Conservation (phyloP, 2,797 vertebrate genomes). For the Crenichthys baileyi region DNA sequence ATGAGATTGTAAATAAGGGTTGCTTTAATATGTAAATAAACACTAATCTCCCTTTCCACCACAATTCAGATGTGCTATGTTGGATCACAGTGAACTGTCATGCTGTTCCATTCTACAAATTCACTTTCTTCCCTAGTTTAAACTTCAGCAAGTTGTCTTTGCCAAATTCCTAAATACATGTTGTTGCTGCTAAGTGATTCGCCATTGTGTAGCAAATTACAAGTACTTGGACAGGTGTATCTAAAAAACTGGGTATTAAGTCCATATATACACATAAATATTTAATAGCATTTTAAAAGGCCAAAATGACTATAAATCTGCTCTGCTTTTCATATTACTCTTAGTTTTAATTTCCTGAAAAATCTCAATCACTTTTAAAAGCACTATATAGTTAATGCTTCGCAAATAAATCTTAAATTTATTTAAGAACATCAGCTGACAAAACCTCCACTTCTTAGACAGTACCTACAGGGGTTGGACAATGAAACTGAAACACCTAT, state of each 20-base stretch:
- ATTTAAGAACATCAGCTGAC: not conserved
- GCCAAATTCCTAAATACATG: too few species aligned
- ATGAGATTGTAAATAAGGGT: conserved; percentile 20
- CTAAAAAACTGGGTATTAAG: too few species aligned
- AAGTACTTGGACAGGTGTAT: too few species aligned
- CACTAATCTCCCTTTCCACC: not conserved
- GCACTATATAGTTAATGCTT: not conserved
- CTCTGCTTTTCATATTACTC: not conserved
- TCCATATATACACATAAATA: too few species aligned
- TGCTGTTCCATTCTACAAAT: too few species aligned
- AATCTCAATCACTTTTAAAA: not conserved
- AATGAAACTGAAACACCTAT: too few species aligned
- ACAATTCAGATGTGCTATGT: not conserved
- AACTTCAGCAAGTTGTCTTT: too few species aligned
- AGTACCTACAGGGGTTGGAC: too few species aligned
- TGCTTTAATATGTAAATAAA: conserved; percentile 37
- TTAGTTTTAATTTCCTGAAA: not conserved
- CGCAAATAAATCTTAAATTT: not conserved
- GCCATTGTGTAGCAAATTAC: too few species aligned
- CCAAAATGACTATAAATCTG: not conserved
- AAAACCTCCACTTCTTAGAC: not conserved
- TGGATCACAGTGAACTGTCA: not conserved
- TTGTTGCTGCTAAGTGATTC: too few species aligned
- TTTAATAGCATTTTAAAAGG: not conserved
- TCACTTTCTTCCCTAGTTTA: too few species aligned